Percentiles rank a stretch among this genome's conserved stretches.
Conservation (phyloP, 2,888 invertebrate species). For the Camponotus fellah region DNA sequence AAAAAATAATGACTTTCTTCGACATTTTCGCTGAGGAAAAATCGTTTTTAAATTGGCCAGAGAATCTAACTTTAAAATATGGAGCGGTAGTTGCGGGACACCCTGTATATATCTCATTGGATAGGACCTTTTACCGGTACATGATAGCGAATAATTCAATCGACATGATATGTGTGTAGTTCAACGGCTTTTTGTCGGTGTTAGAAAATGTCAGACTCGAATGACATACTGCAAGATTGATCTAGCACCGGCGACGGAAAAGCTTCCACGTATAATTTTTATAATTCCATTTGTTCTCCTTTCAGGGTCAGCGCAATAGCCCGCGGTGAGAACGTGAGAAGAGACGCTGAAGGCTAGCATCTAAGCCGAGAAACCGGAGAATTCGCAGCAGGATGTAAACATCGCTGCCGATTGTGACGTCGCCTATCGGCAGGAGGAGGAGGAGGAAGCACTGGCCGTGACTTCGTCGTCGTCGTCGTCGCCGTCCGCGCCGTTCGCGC, state of each 20-base stretch:
- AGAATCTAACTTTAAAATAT: too few species aligned
- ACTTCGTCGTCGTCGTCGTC: slow-evolving; percentile 52
- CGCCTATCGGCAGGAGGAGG: slow-evolving; percentile 56
- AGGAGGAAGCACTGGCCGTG: slow-evolving; percentile 46
- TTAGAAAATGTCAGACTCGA: background rate
- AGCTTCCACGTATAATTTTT: background rate
- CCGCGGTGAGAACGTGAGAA: slow-evolving; percentile 47
- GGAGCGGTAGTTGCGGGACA: too few species aligned
- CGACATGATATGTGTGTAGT: background rate
- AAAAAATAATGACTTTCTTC: too few species aligned
- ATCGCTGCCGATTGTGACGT: slow-evolving; percentile 54
- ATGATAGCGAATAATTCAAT: slow-evolving; percentile 8
- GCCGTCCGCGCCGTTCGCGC: slow-evolving; percentile 66
- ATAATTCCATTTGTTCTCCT: slow-evolving; percentile 35
- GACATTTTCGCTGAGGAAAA: too few species aligned
- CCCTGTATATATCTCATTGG: background rate
- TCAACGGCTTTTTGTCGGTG: background rate
- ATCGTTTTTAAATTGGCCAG: too few species aligned
- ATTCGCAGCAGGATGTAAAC: slow-evolving; percentile 68
- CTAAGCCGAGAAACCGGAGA: slow-evolving; percentile 33
- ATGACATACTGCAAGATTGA: background rate
- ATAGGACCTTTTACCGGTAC: background rate
- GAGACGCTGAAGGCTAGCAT: slow-evolving; percentile 19
- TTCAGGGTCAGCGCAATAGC: slow-evolving; percentile 62
- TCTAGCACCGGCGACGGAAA: slow-evolving; percentile 19